Base-by-base conservation (phyloP, 2,797 vertebrate species). In the Amphiprion clarkii region DNA sequence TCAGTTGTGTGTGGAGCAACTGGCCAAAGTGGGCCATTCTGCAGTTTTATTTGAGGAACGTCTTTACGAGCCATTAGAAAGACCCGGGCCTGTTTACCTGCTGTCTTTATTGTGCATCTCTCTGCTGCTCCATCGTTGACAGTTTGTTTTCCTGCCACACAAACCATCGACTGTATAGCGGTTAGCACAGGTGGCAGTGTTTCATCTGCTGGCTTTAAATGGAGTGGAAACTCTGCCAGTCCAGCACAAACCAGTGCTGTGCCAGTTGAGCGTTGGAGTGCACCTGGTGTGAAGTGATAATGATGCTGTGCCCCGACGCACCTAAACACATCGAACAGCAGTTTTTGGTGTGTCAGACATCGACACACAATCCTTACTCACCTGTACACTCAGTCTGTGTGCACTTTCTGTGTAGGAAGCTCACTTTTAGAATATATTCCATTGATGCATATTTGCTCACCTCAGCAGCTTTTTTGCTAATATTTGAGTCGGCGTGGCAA, bases 171-270 rank as follows among this genome's bases (percentile, higher is more conserved):
- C 46, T 48, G 19, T 48, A 58, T 21, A 49, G 61, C 70, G 57
- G 68, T 71, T 44, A 52, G 56, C 78, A 74, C 75, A 71, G 68
- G 75, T 79, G 67, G 56, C 63, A 60, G 68, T 51, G 48, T 82
- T 81, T 74, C 23, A 52, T 79, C 63, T 56, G 60, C 70, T 76
- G 67, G 69, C 85, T 79, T 84, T 71, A 83, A 87, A 82, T 68
- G 59, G 63, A 77, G 76, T 84, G 83, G 83, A 88, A 88, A 84
- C 73, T 71, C 58, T 3, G 21, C 56, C 61, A 46, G 68, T 68
- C 78, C 27, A 57, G 54, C 63, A 71, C 71, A 73, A 79, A 70
- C 19, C 63, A 48, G 65, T 33, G 33, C 63, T 21, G 55, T 70
- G 71, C 76, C 75, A 60, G 70, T 36, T 67, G 71, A 65, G 64